Conservation (phyloP, 2,888 invertebrate genomes). For the Pimpla rufipes region DNA sequence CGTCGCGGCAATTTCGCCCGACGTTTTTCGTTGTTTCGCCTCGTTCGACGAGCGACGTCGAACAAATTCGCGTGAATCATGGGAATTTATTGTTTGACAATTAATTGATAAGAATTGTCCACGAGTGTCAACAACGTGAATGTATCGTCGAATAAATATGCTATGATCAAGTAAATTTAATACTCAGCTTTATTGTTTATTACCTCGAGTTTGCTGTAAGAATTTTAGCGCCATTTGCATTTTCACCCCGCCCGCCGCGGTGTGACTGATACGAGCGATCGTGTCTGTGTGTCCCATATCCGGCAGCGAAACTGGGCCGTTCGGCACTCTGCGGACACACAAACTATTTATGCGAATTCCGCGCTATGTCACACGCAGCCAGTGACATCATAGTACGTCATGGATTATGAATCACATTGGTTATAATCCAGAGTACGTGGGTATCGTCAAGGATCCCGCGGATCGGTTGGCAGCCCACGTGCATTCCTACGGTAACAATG, state of each 20-base stretch:
- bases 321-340: neutral
- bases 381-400: conserved; percentile 72
- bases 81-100: too few relatives aligned
- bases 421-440: conserved; percentile 70
- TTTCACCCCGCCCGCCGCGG: neutral
- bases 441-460: conserved; percentile 68
- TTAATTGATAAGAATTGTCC: too few relatives aligned
- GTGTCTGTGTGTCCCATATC: neutral
- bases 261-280: neutral
- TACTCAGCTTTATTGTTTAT: too few relatives aligned
- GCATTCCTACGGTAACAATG: conserved; percentile 62
- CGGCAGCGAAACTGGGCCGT: conserved; percentile 27
- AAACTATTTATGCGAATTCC: conserved; percentile 40
- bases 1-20: neutral
- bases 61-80: too few relatives aligned
- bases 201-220: neutral
- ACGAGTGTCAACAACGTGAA: too few relatives aligned
- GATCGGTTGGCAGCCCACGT: conserved; percentile 64
- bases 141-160: too few relatives aligned
- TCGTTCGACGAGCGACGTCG: too few relatives aligned
- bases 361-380: conserved; percentile 38
- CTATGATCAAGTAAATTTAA: too few relatives aligned
- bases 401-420: conserved; percentile 72
- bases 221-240: neutral
- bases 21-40: neutral